Evolutionary conservation across 2,113 vertebrate species (phyloP).

Genomic region (Mustela nigripes): DNA sequence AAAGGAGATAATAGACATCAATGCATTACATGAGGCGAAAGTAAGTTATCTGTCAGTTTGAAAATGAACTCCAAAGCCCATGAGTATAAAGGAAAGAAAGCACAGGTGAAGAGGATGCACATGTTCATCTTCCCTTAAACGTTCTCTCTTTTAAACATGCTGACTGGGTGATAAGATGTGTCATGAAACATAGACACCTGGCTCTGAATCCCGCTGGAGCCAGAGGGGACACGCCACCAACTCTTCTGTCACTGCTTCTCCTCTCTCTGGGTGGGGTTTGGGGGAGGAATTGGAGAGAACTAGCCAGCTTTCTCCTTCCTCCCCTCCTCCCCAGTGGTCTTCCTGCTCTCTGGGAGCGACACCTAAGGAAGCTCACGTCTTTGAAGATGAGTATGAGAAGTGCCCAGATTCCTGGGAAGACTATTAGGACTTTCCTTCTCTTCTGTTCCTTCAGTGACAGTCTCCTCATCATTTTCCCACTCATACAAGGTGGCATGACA

Average conservation of each 20-base stretch:
- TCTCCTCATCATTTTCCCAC: not conserved
- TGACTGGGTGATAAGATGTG: not conserved
- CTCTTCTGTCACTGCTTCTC: too few species aligned
- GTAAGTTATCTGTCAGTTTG: not conserved
- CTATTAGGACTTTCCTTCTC: not conserved
- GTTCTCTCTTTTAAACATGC: not conserved
- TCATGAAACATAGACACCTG: not conserved
- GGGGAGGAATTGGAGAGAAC: not conserved
- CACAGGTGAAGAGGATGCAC: not conserved
- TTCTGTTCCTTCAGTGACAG: not conserved
- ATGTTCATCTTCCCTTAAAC: not conserved
- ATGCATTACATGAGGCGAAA: not conserved
- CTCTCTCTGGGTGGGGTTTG: accelerated
- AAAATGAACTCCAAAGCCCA: slow-evolving; percentile 16
- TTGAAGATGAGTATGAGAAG: not conserved
- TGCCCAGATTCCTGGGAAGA: not conserved
- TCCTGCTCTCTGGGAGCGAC: not conserved
- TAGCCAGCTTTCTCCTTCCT: not conserved
- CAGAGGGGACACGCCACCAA: not conserved
- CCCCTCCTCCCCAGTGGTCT: too few species aligned
- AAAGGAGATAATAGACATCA: not conserved
- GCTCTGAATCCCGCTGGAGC: not conserved
- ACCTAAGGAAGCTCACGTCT: not conserved
- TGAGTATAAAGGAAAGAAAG: not conserved
- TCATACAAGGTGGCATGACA: accelerated